Percentiles rank a stretch among this genome's conserved stretches.
phyloP scores from a whole-genome alignment of 2,888 invertebrate species.

The Eupithecia dodoneata region DNA sequence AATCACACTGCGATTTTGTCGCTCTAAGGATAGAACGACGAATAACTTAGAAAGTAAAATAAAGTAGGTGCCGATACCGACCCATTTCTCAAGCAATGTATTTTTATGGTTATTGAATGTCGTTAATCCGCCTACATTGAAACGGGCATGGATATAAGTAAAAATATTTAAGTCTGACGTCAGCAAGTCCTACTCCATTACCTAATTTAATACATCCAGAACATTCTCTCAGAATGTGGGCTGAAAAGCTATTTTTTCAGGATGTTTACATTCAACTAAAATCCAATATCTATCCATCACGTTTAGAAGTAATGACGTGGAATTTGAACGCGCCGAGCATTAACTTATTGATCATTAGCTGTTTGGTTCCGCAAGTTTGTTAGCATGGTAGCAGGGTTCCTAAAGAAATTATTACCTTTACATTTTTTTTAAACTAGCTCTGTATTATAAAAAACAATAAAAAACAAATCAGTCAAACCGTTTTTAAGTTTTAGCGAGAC shows the following conservation, averaged over 20 bases:
- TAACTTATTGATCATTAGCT: constrained; percentile 17
- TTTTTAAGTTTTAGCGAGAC: no score
- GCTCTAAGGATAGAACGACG: not conserved
- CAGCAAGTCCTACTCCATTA: constrained; percentile 5
- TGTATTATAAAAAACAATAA: no score
- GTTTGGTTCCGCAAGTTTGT: no score
- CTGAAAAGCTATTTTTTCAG: constrained; percentile 9
- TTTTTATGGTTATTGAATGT: constrained; percentile 20
- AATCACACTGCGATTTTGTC: not conserved
- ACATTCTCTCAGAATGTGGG: constrained; percentile 4
- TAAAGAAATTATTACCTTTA: no score
- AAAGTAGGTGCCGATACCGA: not conserved
- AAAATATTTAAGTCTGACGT: constrained; percentile 41
- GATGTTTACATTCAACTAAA: constrained; percentile 42
- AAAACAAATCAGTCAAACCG: no score
- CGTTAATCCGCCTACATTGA: constrained; percentile 29
- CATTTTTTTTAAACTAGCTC: no score
- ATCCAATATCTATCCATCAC: constrained; percentile 19
- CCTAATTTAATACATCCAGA: constrained; percentile 20
- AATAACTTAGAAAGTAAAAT: constrained; percentile 21
- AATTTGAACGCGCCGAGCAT: not conserved
- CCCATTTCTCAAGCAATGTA: constrained; percentile 9
- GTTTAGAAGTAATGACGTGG: not conserved
- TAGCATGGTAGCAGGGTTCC: no score
- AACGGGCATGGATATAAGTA: constrained; percentile 33